Conservation (phyloP, 2,888 invertebrate genomes). For the Nemoura dubitans region DNA sequence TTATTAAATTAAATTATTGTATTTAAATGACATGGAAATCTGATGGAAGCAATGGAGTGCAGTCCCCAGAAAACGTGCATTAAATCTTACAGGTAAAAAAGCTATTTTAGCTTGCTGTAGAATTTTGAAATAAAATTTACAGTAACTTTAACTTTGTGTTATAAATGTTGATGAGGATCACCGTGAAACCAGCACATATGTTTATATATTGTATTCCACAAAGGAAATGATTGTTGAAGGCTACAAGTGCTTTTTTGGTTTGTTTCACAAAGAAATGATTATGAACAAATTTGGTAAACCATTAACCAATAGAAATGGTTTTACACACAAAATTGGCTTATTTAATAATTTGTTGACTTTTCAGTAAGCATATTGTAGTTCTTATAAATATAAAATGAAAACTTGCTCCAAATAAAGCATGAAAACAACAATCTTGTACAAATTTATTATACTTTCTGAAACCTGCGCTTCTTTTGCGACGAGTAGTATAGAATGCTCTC, state of each 20-base stretch:
- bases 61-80: conserved; percentile 3
- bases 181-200: conserved; percentile 8
- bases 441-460: conserved; percentile 13
- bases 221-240: background rate
- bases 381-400: conserved; percentile 43
- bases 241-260: conserved; percentile 7
- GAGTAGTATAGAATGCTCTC: too few species aligned
- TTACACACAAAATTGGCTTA: background rate
- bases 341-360: conserved; percentile 34
- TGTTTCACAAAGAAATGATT: background rate
- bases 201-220: conserved; percentile 12
- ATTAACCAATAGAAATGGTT: too few species aligned
- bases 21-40: background rate
- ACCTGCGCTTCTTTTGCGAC: too few species aligned
- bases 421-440: conserved; percentile 43
- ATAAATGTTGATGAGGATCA: conserved; percentile 1
- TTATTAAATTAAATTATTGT: background rate
- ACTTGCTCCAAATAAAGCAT: conserved; percentile 50
- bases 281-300: background rate
- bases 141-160: background rate
- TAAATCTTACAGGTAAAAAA: background rate
- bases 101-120: conserved; percentile 39
- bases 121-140: conserved; percentile 31
- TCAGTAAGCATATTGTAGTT: conserved; percentile 44
- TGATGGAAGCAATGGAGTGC: conserved; percentile 7